Base-by-base conservation (phyloP, 1,140 invertebrate genomes). In the Atta colombica region DNA sequence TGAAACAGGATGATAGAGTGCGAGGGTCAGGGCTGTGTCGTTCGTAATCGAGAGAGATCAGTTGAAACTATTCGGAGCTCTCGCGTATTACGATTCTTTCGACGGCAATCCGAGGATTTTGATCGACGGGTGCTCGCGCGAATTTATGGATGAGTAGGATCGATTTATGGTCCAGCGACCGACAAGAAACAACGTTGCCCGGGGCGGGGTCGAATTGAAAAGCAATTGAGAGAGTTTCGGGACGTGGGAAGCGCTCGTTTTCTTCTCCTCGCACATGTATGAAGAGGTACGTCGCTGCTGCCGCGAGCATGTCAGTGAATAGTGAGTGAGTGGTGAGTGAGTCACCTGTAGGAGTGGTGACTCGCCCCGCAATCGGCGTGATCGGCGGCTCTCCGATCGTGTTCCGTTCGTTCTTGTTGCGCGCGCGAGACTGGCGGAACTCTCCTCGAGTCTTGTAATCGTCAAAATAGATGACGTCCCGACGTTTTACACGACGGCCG, bases 181-280 rank as follows among this genome's bases (percentile, higher is more conserved):
- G 87, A 84, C 58, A 53, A 75, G 87, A 75, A 75, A 75, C 80
- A 84, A 89, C 88, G 87, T 90, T 72, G 91, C 91, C 88, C 82
- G 88, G 80, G 91, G 91, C 89, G 89, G 88, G 85, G 82, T 92
- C 87, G 88, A 92, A 92, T 88, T 91, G 85, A 87, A 87, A 91
- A 89, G 90, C 87, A 81, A 74, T 61, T 35, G 75, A 89, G 90
- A 88, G 87, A 88, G 80, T 91, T 91, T 90, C 72, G 88, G 86
- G 91, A 92, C 91, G 91, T 92, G 91, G 91, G 91, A 92, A 92
- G 91, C 68, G 65, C 85, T 87, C 80, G 85, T 90, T 86, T 72
- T 25, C 63, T 78, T 65, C 71, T 74, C 77, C 60, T 74, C 31
- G 25, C 53, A n/a, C 66, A 66, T 21, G 35, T 69, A 69, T 66